Conservation (phyloP, 2,113 vertebrate species). For the Lepus americanus region DNA sequence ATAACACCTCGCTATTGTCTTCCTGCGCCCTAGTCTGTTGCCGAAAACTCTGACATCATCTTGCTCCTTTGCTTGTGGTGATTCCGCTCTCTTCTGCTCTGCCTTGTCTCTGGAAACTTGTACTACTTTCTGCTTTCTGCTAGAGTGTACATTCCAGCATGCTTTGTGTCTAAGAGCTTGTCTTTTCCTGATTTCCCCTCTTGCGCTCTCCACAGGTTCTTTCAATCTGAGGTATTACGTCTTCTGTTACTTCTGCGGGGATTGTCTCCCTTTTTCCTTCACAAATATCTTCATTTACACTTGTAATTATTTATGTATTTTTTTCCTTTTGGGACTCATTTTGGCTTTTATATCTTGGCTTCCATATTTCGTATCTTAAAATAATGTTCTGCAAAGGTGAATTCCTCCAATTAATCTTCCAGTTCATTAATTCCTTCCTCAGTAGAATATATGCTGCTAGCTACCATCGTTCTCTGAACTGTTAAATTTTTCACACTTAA, state of each 20-base stretch:
- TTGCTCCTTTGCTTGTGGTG: background rate
- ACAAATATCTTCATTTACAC: conserved; percentile 3
- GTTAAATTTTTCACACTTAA: conserved; percentile 18
- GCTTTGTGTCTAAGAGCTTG: background rate
- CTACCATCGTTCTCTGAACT: background rate
- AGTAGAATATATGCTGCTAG: background rate
- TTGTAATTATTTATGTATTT: background rate
- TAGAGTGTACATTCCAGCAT: conserved; percentile 27
- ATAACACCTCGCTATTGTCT: background rate
- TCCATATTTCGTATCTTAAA: conserved; percentile 45
- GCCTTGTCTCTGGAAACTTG: background rate
- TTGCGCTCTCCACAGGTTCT: background rate
- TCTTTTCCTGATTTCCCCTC: background rate
- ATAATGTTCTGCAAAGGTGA: conserved; percentile 32
- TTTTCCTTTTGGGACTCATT: background rate
- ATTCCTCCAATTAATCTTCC: background rate
- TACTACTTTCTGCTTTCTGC: background rate
- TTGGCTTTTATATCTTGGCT: conserved; percentile 38
- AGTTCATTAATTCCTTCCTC: background rate
- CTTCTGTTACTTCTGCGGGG: conserved; percentile 5
- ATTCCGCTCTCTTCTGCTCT: background rate
- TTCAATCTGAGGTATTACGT: conserved; percentile 5
- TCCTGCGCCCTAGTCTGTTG: background rate
- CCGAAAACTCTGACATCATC: conserved; percentile 2
- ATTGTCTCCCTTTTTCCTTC: conserved; percentile 17